These are phyloP conservation scores for Sebastes hopkinsi DNA, from an alignment of 2,797 vertebrate species.

Conservation along the genomic window DNA sequence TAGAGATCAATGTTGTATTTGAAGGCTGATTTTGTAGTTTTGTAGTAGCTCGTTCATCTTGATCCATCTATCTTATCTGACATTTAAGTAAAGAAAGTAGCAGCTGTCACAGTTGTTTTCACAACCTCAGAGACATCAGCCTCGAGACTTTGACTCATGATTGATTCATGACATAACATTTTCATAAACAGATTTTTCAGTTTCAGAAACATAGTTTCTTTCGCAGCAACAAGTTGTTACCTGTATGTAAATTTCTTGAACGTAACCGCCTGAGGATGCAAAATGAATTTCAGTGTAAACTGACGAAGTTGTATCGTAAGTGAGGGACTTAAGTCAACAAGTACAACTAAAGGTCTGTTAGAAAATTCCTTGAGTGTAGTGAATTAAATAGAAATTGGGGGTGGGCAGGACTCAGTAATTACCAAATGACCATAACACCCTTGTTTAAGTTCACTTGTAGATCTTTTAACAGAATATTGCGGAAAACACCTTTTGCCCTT, in stretches of 20 bases:
- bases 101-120: background rate
- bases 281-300: background rate
- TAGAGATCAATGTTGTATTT: background rate
- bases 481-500: background rate
- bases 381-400: slow-evolving; percentile 14
- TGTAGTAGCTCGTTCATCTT: background rate
- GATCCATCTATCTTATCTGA: background rate
- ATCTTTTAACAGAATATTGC: background rate
- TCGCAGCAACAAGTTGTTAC: background rate
- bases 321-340: background rate
- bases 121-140: background rate
- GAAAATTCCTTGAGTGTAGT: background rate
- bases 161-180: background rate
- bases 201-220: background rate
- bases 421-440: background rate
- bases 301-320: background rate
- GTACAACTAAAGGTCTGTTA: background rate
- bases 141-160: background rate
- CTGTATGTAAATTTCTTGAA: background rate
- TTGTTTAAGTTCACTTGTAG: background rate
- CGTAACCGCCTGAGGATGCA: background rate
- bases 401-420: background rate
- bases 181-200: background rate
- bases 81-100: background rate
- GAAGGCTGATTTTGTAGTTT: background rate